A percentile compares a stretch with the other conserved stretches of the same genome.
Evolutionary conservation across 2,888 invertebrate species (phyloP).

Genomic region (Autographa pulchrina): DNA sequence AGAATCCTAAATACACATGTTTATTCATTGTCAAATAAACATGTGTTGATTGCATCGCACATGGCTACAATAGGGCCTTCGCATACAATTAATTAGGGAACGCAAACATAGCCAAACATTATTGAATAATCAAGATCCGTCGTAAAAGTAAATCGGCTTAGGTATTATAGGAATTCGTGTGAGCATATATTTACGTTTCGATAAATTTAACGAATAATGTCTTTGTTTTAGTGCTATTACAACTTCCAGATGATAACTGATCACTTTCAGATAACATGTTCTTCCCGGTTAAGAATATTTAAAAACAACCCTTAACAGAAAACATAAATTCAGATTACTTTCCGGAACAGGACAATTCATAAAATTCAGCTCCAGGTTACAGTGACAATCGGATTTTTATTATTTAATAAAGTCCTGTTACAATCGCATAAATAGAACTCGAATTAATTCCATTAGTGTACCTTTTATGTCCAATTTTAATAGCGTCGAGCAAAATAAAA

Average conservation of each 20-base stretch:
- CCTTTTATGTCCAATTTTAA: slow-evolving; percentile 47
- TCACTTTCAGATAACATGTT: too few species aligned
- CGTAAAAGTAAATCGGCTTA: slow-evolving; percentile 24
- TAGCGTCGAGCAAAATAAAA: slow-evolving; percentile 30
- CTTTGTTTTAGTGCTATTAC: too few species aligned
- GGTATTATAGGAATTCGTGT: background rate
- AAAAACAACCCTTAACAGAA: too few species aligned
- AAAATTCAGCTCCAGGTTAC: background rate
- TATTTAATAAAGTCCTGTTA: slow-evolving; percentile 33
- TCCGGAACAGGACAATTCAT: background rate
- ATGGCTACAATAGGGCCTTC: slow-evolving; percentile 23
- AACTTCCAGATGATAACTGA: too few species aligned
- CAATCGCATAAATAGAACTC: slow-evolving; percentile 31
- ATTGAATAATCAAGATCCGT: slow-evolving; percentile 36
- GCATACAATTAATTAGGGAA: slow-evolving; percentile 32
- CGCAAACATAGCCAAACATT: slow-evolving; percentile 25
- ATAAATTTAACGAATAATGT: too few species aligned
- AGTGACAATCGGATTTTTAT: slow-evolving; percentile 28
- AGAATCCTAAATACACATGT: slow-evolving; percentile 10
- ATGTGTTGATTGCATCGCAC: slow-evolving; percentile 18
- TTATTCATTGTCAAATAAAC: slow-evolving; percentile 32
- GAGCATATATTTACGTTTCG: background rate
- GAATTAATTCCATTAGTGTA: slow-evolving; percentile 41
- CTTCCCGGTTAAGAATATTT: too few species aligned
- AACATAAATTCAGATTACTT: too few species aligned